A percentile compares a stretch with the other conserved stretches of the same genome.
phyloP scores from a whole-genome alignment of 30 jellyfish, hydroid and myxozoan species.

The Morbakka virulenta region DNA sequence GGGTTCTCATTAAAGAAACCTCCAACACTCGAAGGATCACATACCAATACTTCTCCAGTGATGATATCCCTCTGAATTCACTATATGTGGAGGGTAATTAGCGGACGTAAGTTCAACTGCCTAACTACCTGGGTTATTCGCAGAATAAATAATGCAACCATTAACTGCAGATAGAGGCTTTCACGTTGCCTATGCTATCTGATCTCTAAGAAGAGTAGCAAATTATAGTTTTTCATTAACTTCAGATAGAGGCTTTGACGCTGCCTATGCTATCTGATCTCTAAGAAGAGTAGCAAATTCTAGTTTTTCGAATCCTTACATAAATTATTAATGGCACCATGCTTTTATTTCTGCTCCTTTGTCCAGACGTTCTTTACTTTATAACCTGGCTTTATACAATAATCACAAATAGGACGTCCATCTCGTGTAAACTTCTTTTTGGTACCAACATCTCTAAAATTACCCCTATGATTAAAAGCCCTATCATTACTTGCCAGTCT shows the following conservation, averaged over 20 bases:
- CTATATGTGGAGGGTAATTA: too few relatives aligned
- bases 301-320: conserved; percentile 30
- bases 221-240: conserved; percentile 30
- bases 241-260: background rate
- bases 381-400: conserved; percentile 28
- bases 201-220: conserved; percentile 52
- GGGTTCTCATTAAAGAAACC: background rate
- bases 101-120: background rate
- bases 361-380: conserved; percentile 1
- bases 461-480: background rate
- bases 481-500: background rate
- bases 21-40: conserved; percentile 1
- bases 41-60: background rate
- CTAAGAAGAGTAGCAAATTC: conserved; percentile 48
- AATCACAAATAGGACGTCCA: conserved; percentile 21
- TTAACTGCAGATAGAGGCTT: background rate
- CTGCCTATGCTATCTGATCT: conserved; percentile 1
- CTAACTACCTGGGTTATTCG: background rate
- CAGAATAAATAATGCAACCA: conserved; percentile 23
- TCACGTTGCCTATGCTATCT: background rate
- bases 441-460: background rate
- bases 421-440: background rate
- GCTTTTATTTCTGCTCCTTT: background rate
- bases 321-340: background rate
- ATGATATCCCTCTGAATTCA: background rate